Percentiles rank a stretch among this genome's conserved stretches.
Evolutionary conservation across 2,113 vertebrate species (phyloP).

Genomic region (Hippocampus abdominalis): DNA sequence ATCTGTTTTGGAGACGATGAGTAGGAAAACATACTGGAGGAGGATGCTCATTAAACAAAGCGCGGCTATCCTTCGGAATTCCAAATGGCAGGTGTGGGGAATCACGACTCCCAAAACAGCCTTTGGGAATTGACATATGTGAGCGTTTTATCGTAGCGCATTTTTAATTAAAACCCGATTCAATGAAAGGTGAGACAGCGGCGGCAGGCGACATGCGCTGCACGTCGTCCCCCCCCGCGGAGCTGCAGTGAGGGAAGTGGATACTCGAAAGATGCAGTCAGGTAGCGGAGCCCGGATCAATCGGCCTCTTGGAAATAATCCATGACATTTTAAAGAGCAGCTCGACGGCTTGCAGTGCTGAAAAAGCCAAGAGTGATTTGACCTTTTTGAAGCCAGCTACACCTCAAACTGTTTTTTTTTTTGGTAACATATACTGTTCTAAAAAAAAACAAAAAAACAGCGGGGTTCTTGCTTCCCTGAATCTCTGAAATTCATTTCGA

Average conservation of each 20-base stretch:
- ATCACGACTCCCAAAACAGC: constrained; percentile 28
- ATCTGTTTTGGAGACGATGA: constrained; percentile 50
- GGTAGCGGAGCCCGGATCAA: not conserved
- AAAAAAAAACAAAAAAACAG: not conserved
- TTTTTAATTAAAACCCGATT: not conserved
- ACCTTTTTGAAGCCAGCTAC: not conserved
- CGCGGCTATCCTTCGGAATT: constrained; percentile 22
- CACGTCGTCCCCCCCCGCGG: not conserved
- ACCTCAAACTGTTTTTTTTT: not conserved
- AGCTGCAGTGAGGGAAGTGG: not conserved
- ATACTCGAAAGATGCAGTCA: not conserved
- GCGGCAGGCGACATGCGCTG: not conserved
- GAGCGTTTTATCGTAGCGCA: not conserved
- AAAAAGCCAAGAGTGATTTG: not conserved
- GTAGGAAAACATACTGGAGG: constrained; percentile 21
- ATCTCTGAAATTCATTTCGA: not conserved
- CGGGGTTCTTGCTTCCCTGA: not conserved
- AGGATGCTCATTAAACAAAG: constrained; percentile 45
- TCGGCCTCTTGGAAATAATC: not conserved
- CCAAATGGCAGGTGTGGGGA: constrained; percentile 16
- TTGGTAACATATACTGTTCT: not conserved
- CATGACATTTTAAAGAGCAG: constrained; percentile 1
- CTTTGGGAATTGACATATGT: constrained; percentile 51
- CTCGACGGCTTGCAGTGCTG: not conserved
- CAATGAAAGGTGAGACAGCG: constrained; percentile 25